phyloP scores from a whole-genome alignment of 2,888 invertebrate species.

The Branchinecta sandiegonensis region DNA sequence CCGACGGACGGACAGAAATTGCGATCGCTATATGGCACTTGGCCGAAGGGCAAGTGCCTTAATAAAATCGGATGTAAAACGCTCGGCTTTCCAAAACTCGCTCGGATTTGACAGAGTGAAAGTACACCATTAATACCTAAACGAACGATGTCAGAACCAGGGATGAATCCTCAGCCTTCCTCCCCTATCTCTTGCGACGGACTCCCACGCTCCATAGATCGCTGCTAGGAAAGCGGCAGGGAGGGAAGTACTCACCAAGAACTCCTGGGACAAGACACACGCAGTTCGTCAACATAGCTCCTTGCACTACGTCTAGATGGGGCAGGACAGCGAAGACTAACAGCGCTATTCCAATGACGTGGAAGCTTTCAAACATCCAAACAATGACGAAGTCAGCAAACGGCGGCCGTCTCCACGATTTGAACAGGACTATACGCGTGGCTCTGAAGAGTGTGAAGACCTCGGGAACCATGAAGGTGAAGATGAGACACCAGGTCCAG shows the following conservation, averaged over 20 bases:
- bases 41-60: no score
- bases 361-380: conserved; percentile 69
- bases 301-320: conserved; percentile 80
- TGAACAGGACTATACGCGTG: conserved; percentile 75
- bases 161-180: no score
- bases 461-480: conserved; percentile 77
- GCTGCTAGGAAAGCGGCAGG: neutral
- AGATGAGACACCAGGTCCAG: conserved; percentile 82
- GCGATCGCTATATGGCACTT: no score
- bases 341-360: conserved; percentile 70
- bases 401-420: conserved; percentile 61
- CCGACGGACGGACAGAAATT: no score
- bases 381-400: conserved; percentile 49
- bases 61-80: no score
- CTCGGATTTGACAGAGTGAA: no score
- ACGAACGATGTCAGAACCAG: no score
- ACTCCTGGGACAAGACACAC: conserved; percentile 79
- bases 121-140: no score
- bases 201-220: no score
- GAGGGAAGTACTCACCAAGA: conserved; percentile 42
- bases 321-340: conserved; percentile 79
- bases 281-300: conserved; percentile 90
- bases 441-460: conserved; percentile 70
- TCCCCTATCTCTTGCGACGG: no score
- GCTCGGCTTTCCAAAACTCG: no score